Evolutionary conservation across 1,140 invertebrate species (phyloP), one percentile per base, ranked within the genome.

Genomic region (Calycopis cecrops): DNA sequence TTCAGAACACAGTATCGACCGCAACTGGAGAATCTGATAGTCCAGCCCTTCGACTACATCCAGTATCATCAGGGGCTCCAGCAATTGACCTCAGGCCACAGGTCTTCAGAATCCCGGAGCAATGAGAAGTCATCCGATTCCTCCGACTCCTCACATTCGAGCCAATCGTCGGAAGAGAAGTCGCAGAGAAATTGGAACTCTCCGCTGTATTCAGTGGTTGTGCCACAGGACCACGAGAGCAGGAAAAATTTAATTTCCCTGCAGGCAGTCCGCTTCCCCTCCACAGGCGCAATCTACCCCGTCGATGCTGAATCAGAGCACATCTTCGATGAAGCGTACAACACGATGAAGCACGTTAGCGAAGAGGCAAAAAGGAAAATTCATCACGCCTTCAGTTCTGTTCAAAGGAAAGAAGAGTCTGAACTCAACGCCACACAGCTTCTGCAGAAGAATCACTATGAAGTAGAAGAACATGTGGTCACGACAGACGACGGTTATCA

Each of bases 401-500:
- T 60, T 17, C 33, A 52, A 3, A 55, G 70, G 33, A 52, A 56
- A 10, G 71, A 78, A 55, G 72, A 77, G 14, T 57, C 50, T 9
- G 52, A 69, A 21, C 59, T 71, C 3, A 77, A 79, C 58, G 69
- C 77, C 18, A 78, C 79, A 3, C 60, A 85, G 48, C 62, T 87
- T 3, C 60, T 84, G 4, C 64, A 71, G 47, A 74, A 85, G 40
- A 71, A 88, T 51, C 88, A 91, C 4, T 93, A 93, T 63, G 78
- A 83, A 2, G 86, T 88, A 3, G 92, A 93, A 74, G 79, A 86
- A 44, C 88, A 91, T 62, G 70, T 71, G 1, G 83, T 92, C 2
- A 81, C 74, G 44, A 92, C 92, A 6, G 87, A 89, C 16, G 92
- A 93, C 71, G 91, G 90, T 2, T 93, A 92, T 70, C 71, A 89